These are phyloP conservation scores for Pollachius pollachius DNA, from an alignment of 2,113 vertebrate species.

Conservation along the genomic window DNA sequence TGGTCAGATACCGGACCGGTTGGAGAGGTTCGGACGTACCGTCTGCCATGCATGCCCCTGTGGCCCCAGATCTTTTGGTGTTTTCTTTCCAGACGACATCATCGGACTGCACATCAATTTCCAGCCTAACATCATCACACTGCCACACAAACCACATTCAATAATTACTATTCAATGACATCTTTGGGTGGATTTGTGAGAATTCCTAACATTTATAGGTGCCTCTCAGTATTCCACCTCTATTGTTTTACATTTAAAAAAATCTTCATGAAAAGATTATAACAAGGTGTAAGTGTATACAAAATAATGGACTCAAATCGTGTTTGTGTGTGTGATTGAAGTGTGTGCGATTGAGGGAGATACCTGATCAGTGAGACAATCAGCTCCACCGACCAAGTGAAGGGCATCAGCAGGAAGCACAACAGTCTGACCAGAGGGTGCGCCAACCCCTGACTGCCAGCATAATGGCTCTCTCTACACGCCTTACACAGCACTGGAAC, in stretches of 20 bases:
- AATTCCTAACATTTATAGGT: too few species aligned
- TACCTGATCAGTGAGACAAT: conserved; percentile 44
- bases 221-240: too few species aligned
- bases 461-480: conserved; percentile 45
- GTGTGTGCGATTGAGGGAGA: too few species aligned
- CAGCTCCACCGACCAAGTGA: conserved; percentile 73
- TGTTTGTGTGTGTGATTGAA: too few species aligned
- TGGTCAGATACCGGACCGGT: not conserved
- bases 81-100: not conserved
- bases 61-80: not conserved
- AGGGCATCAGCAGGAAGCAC: conserved; percentile 69
- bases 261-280: too few species aligned
- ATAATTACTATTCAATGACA: not conserved
- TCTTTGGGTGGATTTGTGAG: not conserved
- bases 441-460: conserved; percentile 38
- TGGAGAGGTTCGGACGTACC: not conserved
- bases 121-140: not conserved
- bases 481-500: conserved; percentile 71
- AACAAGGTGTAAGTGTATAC: too few species aligned
- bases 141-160: conserved; percentile 6
- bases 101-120: not conserved
- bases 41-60: not conserved
- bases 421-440: conserved; percentile 66
- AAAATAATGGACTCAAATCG: too few species aligned
- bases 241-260: too few species aligned